These are phyloP conservation scores for Clarias magur DNA, from an alignment of 2,113 vertebrate species.

Conservation along the genomic window DNA sequence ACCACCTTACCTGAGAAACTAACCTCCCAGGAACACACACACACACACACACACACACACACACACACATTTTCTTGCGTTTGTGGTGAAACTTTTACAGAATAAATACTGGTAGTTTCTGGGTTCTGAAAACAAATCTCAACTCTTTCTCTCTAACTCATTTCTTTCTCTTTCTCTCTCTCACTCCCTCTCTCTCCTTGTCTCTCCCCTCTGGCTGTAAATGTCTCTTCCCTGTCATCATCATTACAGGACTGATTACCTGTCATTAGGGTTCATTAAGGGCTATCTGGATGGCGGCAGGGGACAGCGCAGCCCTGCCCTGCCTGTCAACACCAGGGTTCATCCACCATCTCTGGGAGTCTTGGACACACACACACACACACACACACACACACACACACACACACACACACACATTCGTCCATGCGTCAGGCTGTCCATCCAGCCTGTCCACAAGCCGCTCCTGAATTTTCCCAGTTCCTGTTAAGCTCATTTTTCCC, in stretches of 20 bases:
- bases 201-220: constrained; percentile 44
- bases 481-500: background rate
- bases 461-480: background rate
- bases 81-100: background rate
- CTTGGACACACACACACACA: constrained; percentile 12
- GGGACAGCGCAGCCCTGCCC: constrained; percentile 47
- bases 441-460: constrained; percentile 1
- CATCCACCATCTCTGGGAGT: constrained; percentile 26
- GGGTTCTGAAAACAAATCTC: background rate
- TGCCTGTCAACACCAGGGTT: constrained; percentile 61
- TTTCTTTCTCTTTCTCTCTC: constrained; percentile 25
- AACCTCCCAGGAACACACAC: constrained; percentile 44
- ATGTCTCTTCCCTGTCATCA: constrained; percentile 63
- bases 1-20: constrained; percentile 44
- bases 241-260: constrained; percentile 72
- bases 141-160: constrained; percentile 5
- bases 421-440: background rate
- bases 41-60: constrained; percentile 9
- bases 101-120: background rate
- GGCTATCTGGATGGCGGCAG: constrained; percentile 71
- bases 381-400: constrained; percentile 13
- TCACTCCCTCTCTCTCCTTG: background rate
- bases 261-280: constrained; percentile 73
- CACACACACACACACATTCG: background rate
- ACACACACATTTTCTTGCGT: background rate